Conservation (phyloP, 1,140 invertebrate genomes). For the Artemia franciscana region DNA sequence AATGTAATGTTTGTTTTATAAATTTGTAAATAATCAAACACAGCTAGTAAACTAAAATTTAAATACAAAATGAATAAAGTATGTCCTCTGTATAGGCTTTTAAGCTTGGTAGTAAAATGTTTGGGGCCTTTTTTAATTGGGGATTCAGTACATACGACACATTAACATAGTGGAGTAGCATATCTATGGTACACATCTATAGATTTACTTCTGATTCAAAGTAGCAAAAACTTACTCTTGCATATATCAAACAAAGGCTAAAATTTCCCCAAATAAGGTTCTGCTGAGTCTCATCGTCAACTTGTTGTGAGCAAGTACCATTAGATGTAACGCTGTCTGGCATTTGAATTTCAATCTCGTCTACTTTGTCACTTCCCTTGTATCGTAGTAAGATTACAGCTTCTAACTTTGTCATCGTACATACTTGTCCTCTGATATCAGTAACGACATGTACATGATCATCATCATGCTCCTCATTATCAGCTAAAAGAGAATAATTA, state of each 20-base stretch:
- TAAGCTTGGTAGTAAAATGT: no score
- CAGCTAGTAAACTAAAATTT: no score
- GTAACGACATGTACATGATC: not conserved
- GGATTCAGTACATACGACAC: no score
- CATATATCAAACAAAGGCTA: not conserved
- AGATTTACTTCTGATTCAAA: no score
- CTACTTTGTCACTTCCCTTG: not conserved
- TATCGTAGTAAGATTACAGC: conserved; percentile 3
- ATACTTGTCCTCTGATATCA: conserved; percentile 5
- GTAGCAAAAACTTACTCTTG: not conserved
- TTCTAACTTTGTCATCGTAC: conserved; percentile 5
- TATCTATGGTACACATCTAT: no score
- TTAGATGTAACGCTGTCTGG: conserved; percentile 1
- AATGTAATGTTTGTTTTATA: no score
- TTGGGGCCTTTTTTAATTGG: no score
- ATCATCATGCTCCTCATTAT: not conserved
- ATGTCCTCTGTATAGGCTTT: no score
- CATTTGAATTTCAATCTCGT: conserved; percentile 5
- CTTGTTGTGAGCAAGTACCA: not conserved
- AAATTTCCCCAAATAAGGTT: not conserved
- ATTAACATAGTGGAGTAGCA: no score
- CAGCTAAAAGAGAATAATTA: not conserved
- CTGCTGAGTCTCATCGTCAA: not conserved
- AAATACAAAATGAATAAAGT: no score
- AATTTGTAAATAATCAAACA: no score